These are phyloP conservation scores for Athrips mouffetella DNA, from an alignment of 2,888 invertebrate species.

Conservation along the genomic window DNA sequence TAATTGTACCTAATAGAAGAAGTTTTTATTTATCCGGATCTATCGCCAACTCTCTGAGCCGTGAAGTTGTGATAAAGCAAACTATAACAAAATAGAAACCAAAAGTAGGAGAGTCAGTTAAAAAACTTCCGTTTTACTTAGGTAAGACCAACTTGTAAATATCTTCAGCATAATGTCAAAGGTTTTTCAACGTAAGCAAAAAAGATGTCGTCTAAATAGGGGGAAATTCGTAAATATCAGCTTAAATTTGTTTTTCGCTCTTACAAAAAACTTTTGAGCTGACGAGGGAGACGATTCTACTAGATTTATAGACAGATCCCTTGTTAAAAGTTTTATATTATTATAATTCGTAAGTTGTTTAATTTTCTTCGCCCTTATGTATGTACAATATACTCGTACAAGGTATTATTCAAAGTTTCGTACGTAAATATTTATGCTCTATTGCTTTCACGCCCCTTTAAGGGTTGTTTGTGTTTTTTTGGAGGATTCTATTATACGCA, in stretches of 20 bases:
- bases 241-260: slow-evolving; percentile 4
- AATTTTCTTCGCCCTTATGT: neutral
- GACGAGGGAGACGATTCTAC: neutral
- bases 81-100: slow-evolving; percentile 13
- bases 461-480: slow-evolving; percentile 14
- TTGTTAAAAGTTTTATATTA: neutral
- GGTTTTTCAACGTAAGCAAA: slow-evolving; percentile 21
- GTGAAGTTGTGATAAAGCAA: too few species aligned
- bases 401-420: slow-evolving; percentile 28
- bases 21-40: neutral
- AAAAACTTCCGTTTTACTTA: slow-evolving; percentile 22
- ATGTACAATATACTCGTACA: slow-evolving; percentile 18
- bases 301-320: neutral
- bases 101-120: slow-evolving; percentile 24
- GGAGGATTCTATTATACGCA: neutral
- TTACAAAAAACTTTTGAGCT: neutral
- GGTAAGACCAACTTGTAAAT: slow-evolving; percentile 23
- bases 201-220: slow-evolving; percentile 13
- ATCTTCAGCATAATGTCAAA: slow-evolving; percentile 35
- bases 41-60: neutral
- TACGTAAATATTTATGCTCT: slow-evolving; percentile 43
- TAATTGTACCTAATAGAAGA: too few species aligned
- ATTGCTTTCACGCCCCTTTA: slow-evolving; percentile 36
- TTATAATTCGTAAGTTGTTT: neutral
- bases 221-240: slow-evolving; percentile 8